phyloP scores from a whole-genome alignment of 2,888 invertebrate genomes.

The Cheilosia grossa region DNA sequence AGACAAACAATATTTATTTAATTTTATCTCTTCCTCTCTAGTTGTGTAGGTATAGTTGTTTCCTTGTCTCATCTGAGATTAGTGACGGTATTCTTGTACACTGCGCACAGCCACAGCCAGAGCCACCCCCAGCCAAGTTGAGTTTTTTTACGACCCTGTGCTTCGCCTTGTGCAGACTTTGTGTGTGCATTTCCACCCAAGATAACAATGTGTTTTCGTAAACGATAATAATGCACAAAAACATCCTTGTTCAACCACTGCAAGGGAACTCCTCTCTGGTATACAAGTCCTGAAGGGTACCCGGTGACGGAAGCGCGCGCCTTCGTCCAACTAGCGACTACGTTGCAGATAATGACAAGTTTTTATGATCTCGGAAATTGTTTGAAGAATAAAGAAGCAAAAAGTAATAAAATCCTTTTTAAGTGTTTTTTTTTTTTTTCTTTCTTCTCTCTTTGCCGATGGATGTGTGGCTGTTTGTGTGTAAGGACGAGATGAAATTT shows the following conservation, averaged over 20 bases:
- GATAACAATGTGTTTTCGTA: constrained; percentile 72
- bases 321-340: constrained; percentile 67
- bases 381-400: constrained; percentile 73
- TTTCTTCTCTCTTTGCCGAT: background rate
- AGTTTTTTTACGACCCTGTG: constrained; percentile 43
- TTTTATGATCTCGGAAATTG: constrained; percentile 75
- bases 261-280: constrained; percentile 40
- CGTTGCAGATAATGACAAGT: constrained; percentile 74
- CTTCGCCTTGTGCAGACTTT: background rate
- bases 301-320: background rate
- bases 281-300: no score
- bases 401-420: constrained; percentile 71
- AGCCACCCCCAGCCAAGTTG: no score
- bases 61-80: constrained; percentile 58
- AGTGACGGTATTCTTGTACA: constrained; percentile 34
- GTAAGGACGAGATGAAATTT: constrained; percentile 63
- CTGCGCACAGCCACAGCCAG: background rate
- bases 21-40: constrained; percentile 55
- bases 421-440: constrained; percentile 58
- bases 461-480: constrained; percentile 7
- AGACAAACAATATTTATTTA: constrained; percentile 73
- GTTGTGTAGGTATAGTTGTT: constrained; percentile 26
- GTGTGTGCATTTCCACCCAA: constrained; percentile 52
- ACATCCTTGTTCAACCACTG: constrained; percentile 65
- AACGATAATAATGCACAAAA: constrained; percentile 72